Base-by-base conservation (phyloP, 2,113 vertebrate species). In the Harpagus bidentatus region DNA sequence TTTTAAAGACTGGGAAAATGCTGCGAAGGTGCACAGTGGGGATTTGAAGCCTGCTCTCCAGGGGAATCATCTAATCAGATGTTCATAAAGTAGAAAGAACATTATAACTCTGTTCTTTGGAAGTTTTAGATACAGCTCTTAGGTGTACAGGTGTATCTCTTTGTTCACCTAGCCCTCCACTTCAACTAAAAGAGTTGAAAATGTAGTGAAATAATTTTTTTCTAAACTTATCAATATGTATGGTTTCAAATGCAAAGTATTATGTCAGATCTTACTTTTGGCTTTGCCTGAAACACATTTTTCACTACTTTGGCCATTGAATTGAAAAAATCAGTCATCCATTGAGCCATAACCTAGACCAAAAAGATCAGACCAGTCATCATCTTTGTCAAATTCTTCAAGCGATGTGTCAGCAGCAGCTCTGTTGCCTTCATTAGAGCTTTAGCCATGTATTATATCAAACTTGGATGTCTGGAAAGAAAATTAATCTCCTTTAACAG, bases 401-500 rank as follows among this genome's bases (percentile, higher is more conserved):
- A 73, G 31, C 0, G 2, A 47, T 74, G 18, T 82, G 47, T 59
- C 86, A 95, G 19, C 34, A 86, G 56, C 31, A 85, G 56, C 20
- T 76, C 43, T 72, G 16, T 48, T 91, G 52, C 70, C 20, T 86
- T 93, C 67, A 48, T 92, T 77, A 93, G 16, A 82, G n/a, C 25
- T 88, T 96, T 84, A 84, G 13, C 14, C 65, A 70, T 45, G 22
- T 62, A 52, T 34, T 88, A 48, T 42, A 72, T 87, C 34, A 85
- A 79, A 77, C 20, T 55, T 0, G 0, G 4, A 5, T 47, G 23
- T 50, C 67, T 65, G 40, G 58, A 88, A 73, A 43, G 66, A 91
- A 93, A 77, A 90, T 82, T 56, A 8, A 77, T 94, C 62, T 91
- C 31, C 19, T 94, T 91, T 84, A 92, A 53, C 26, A 76, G 14